Base-by-base conservation (phyloP, 2,113 vertebrate species). In the Zootoca vivipara region DNA sequence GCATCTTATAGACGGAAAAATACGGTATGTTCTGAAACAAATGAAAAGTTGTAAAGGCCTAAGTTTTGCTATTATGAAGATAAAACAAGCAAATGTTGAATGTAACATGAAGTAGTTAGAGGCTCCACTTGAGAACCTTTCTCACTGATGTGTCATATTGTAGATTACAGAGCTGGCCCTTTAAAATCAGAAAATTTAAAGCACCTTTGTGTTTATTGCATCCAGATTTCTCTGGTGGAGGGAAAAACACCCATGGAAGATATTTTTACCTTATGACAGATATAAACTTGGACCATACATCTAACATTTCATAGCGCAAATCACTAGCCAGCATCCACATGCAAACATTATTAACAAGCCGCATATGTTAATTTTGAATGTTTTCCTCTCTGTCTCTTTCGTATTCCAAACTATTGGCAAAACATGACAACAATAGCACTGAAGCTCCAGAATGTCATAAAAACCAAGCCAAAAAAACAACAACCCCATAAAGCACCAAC, bases 401-500 rank as follows among this genome's bases (percentile, higher is more conserved):
- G 86, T 91, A 28, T 85, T 93, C 92, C 81, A 86, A 92, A 86
- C 72, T 15, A 16, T 42, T 94, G 83, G 87, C 78, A 91, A 85
- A 88, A 28, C 38, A 79, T 28, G 74, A 42, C 33, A 26, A 35
- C 35, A 90, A 70, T 7, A 56, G 7, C 86, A 92, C 80, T 78
- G 91, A 93, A 92, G 30, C 80, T 88, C 64, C 87, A 86, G 35
- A 90, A 95, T 79, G 64, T 93, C 91, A 91, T 67, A 89, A 90
- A 93, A 82, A 26, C 56, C 3, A 83, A 92, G 82, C 67, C 67
- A 72, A 72, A 83, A 56, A 56, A 79, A 20, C 1, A 52, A 8
- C 20, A 85, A 85, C 79, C 33, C 28, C 12, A 65, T n/a, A 64
- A 83, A 91, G 30, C 10, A 80, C 38, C 77, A 78, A 84, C 10